Base-by-base conservation (phyloP, 2,888 invertebrate genomes). In the Hofmannophila pseudospretella region DNA sequence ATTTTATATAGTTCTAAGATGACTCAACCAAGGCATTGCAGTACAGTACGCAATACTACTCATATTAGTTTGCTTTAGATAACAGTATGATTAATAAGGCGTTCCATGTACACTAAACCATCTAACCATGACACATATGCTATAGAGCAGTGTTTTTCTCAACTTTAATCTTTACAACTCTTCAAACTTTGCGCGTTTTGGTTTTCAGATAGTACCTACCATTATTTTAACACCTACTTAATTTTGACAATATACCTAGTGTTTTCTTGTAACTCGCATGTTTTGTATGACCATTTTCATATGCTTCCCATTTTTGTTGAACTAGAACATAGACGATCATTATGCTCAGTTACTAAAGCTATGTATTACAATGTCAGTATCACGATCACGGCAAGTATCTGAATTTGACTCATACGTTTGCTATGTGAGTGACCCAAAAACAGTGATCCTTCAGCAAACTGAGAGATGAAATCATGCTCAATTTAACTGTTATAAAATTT, bases 381-480 rank as follows among this genome's bases (percentile, higher is more conserved):
- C n/a, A n/a, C n/a, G n/a, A n/a, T n/a, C n/a, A n/a, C n/a, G n/a
- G n/a, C n/a, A n/a, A n/a, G n/a, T n/a, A n/a, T n/a, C n/a, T n/a
- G n/a, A n/a, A n/a, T n/a, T n/a, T n/a, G n/a, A n/a, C n/a, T n/a
- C n/a, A n/a, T n/a, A n/a, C n/a, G n/a, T n/a, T n/a, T 16, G 16
- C 5, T 5, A 16, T 16, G 5, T 16, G 13, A 4, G 39, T 51
- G 67, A 67, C 69, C 75, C 41, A 65, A 66, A 70, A n/a, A 63
- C 60, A 33, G 36, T 54, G 54, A 70, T 60, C 68, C 51, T 49
- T 59, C 34, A 43, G 44, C 49, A 51, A 62, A 68, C 61, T 42
- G 16, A 20, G 34, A 58, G 58, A 67, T 77, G 70, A 75, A 67
- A 68, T 78, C 71, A 76, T 70, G 55, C 50, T 47, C 44, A 54